phyloP scores from a whole-genome alignment of 2,888 invertebrate species.

The Mythimna pallens region DNA sequence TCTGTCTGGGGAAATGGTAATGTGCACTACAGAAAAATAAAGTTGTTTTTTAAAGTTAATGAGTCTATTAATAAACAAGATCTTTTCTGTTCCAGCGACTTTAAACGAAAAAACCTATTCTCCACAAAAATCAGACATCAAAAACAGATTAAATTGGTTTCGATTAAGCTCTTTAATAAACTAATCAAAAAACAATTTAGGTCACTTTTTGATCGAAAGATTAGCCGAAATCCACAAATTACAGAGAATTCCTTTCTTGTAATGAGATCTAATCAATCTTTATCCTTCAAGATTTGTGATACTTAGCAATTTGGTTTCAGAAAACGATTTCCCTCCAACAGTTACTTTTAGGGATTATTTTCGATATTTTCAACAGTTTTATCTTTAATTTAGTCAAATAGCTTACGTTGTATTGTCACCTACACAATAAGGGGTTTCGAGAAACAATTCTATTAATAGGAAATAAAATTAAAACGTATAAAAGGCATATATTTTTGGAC shows the following conservation, averaged over 20 bases:
- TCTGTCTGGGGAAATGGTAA: too few species aligned
- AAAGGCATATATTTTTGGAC: too few species aligned
- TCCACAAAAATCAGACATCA: background rate
- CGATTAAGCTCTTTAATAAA: slow-evolving; percentile 19
- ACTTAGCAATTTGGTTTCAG: background rate
- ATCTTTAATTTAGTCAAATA: too few species aligned
- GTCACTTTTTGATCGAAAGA: slow-evolving; percentile 20
- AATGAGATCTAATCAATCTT: slow-evolving; percentile 42
- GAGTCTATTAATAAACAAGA: background rate
- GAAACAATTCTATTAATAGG: too few species aligned
- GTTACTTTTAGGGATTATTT: background rate
- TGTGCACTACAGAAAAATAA: too few species aligned
- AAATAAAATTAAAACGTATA: too few species aligned
- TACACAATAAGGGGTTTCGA: too few species aligned
- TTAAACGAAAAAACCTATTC: background rate
- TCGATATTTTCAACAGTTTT: too few species aligned
- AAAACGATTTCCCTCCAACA: background rate
- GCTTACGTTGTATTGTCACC: too few species aligned
- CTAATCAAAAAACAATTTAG: slow-evolving; percentile 38
- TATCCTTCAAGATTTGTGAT: background rate
- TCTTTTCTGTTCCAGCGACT: background rate
- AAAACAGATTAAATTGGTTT: slow-evolving; percentile 9
- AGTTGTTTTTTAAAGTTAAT: too few species aligned
- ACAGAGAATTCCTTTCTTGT: slow-evolving; percentile 28
- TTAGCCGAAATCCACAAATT: slow-evolving; percentile 35